Evolutionary conservation across 2,113 vertebrate genomes (phyloP), one percentile per base, ranked within the genome.

Genomic region (Addax nasomaculatus): DNA sequence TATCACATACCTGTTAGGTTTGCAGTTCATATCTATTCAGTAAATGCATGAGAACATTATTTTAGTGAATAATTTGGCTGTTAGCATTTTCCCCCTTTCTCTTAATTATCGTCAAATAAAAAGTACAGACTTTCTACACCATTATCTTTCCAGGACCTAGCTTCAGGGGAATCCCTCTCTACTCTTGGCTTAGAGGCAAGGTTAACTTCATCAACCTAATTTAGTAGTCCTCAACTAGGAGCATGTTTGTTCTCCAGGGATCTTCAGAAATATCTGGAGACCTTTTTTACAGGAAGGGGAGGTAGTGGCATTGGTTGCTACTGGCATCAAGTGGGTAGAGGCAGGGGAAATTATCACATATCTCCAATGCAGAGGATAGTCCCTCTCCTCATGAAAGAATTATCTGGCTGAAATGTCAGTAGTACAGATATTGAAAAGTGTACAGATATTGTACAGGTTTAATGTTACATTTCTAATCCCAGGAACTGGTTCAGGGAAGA

Each of bases 301-400:
- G 2, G 3, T 7, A 4, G 2, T 25, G n/a, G 1, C 7, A 5
- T 90, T 25, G 14, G 39, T 87, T 39, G 2, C 13, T 79, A 19
- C 5, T 92, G 16, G 12, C 5, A 33, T 78, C 1, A 39, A 36
- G 12, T n/a, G 19, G 15, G 21, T 78, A 51, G 7, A 97, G 27
- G 7, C 3, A 5, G 27, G 30, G 19, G 6, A 36, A 80, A 2
- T 81, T 11, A 21, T 29, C 30, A 7, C 7, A 47, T 25, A 89
- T 43, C 7, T 70, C 39, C 49, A 67, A 51, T 64, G 19, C 16
- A 95, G 13, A 49, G 19, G 2, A 73, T 8, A 85, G 51, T 76
- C 2, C 0, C 6, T 3, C 2, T 57, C 7, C 14, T 6, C 47
- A 47, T 47, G 5, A 57, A 85, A 93, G 30, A 62, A 70, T 60